Percentiles rank a stretch among this genome's conserved stretches.
Evolutionary conservation across 2,113 vertebrate genomes (phyloP).

Genomic region (Beaufortia kweichowensis): DNA sequence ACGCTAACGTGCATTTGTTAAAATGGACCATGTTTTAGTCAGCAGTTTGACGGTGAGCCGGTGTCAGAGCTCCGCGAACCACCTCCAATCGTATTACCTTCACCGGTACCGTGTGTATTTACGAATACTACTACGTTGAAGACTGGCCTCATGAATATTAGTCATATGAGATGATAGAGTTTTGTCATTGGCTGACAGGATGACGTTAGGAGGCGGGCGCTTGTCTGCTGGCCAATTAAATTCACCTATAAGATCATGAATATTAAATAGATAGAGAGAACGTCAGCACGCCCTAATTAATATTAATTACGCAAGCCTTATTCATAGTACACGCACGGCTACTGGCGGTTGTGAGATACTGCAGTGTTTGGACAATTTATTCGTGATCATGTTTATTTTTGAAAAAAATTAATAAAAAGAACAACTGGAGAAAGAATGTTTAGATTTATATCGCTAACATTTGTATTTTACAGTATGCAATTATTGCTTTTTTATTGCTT

Average conservation of each 20-base stretch:
- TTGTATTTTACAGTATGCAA: too few relatives aligned
- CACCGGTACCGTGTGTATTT: constrained; percentile 26
- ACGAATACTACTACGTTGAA: constrained; percentile 2
- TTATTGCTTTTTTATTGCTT: too few relatives aligned
- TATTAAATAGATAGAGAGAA: neutral
- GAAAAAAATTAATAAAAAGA: neutral
- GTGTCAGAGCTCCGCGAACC: constrained; percentile 10
- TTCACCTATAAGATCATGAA: neutral
- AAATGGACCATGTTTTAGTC: constrained; percentile 51
- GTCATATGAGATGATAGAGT: neutral
- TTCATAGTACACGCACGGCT: neutral
- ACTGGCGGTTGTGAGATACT: neutral
- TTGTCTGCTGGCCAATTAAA: neutral
- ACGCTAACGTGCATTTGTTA: constrained; percentile 3
- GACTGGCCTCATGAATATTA: constrained; percentile 8
- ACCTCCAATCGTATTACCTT: neutral
- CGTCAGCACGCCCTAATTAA: neutral
- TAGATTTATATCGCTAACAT: too few relatives aligned
- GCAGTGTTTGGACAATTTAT: neutral
- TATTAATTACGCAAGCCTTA: neutral
- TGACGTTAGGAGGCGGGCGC: neutral
- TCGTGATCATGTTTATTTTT: neutral
- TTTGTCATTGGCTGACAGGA: neutral
- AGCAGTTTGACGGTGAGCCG: constrained; percentile 45
- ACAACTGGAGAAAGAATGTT: neutral